Evolutionary conservation across 1,140 invertebrate genomes (phyloP).

Genomic region (Lepidurus arcticus): DNA sequence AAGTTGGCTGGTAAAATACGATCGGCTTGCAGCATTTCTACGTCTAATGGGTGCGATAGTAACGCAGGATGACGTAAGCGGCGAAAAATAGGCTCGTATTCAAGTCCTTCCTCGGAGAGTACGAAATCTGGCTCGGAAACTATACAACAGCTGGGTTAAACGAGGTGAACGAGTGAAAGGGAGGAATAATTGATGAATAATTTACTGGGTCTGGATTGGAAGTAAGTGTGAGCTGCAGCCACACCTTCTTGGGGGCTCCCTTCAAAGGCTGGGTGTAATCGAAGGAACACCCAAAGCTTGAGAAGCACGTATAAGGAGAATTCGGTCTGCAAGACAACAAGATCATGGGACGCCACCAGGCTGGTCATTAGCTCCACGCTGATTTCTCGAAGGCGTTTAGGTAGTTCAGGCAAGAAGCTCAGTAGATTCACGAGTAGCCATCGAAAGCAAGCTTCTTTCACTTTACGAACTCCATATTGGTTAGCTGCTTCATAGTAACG

Average conservation of each 20-base stretch:
- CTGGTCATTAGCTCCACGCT: conserved; percentile 58
- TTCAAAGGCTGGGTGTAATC: conserved; percentile 44
- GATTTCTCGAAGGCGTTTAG: conserved; percentile 54
- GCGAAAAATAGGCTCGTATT: conserved; percentile 56
- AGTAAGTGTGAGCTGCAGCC: conserved; percentile 46
- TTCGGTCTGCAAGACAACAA: conserved; percentile 74
- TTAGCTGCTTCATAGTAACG: conserved; percentile 62
- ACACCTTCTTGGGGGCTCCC: conserved; percentile 41
- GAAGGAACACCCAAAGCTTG: conserved; percentile 59
- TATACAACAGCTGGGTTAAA: conserved; percentile 38
- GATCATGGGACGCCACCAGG: conserved; percentile 57
- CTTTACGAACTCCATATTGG: conserved; percentile 59
- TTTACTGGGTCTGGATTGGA: conserved; percentile 45
- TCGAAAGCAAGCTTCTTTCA: conserved; percentile 57
- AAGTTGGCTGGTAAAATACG: conserved; percentile 64
- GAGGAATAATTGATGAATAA: background rate
- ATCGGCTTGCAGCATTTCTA: conserved; percentile 61
- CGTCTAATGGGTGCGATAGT: conserved; percentile 62
- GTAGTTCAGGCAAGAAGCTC: conserved; percentile 52
- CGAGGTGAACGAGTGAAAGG: too few relatives aligned
- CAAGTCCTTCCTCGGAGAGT: conserved; percentile 53
- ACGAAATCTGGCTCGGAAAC: conserved; percentile 53
- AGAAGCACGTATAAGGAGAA: conserved; percentile 70
- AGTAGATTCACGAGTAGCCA: conserved; percentile 68
- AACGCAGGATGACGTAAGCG: conserved; percentile 62